Conservation (phyloP, 2,113 vertebrate species). For the Mastomys natalensis region DNA sequence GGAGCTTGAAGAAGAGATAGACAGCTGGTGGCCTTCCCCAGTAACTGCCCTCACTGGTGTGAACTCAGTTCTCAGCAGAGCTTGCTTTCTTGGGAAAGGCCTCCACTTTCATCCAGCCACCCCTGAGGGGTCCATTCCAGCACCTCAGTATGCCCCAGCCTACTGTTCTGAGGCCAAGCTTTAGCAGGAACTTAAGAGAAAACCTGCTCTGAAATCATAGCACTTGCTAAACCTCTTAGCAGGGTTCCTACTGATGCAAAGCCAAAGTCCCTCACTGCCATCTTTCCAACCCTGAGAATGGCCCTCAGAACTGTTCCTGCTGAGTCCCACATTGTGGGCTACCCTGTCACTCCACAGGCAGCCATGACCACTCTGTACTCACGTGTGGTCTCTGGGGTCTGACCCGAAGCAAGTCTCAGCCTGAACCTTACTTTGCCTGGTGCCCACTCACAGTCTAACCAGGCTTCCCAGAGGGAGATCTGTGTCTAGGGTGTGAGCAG, state of each 20-base stretch:
- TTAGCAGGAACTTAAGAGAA: too few relatives aligned
- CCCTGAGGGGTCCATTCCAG: neutral
- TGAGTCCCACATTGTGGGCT: neutral
- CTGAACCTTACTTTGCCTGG: neutral
- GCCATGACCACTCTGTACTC: neutral
- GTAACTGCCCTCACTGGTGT: neutral
- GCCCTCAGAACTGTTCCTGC: neutral
- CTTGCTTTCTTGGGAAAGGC: neutral
- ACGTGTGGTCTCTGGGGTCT: too few relatives aligned
- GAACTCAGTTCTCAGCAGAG: neutral
- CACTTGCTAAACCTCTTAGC: neutral
- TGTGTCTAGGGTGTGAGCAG: accelerated
- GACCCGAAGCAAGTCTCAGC: neutral
- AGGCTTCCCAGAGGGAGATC: accelerated
- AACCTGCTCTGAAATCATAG: neutral
- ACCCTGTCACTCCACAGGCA: too few relatives aligned
- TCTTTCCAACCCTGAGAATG: too few relatives aligned
- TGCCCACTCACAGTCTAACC: neutral
- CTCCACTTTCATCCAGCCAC: too few relatives aligned
- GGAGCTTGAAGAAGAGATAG: neutral
- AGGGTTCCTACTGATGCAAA: neutral
- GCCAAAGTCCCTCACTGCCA: neutral
- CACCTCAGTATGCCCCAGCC: too few relatives aligned
- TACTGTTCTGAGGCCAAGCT: too few relatives aligned
- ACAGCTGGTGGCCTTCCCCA: neutral